Conservation (phyloP, 1,140 invertebrate species). For the Melanaphis sacchari region DNA sequence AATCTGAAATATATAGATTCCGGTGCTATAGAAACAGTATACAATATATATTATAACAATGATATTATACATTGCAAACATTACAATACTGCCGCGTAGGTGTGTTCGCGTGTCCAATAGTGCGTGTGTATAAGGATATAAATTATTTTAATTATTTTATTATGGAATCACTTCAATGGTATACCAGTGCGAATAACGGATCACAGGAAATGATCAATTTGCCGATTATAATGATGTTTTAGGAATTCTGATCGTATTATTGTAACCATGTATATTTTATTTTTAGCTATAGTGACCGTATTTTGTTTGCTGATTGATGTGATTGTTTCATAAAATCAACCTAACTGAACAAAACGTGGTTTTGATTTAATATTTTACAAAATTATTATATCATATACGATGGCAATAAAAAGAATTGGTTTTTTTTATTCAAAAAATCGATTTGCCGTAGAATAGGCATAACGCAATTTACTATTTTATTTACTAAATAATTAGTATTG, state of each 20-base stretch:
- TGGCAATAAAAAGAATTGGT: background rate
- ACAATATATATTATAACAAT: background rate
- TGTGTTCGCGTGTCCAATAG: background rate
- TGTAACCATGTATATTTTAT: background rate
- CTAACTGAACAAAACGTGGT: background rate
- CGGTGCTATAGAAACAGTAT: background rate
- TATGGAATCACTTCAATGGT: background rate
- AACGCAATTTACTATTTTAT: background rate
- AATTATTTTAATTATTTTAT: constrained; percentile 7
- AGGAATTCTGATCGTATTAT: background rate
- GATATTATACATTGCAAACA: background rate
- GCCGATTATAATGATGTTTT: background rate
- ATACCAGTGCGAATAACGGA: background rate
- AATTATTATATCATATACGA: background rate
- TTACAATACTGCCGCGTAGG: too few species aligned
- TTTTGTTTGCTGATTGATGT: background rate
- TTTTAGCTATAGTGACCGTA: background rate
- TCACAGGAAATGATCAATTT: background rate
- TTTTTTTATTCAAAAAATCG: too few species aligned
- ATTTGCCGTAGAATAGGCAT: too few species aligned
- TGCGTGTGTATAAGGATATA: background rate
- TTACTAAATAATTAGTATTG: background rate
- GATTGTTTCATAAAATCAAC: background rate
- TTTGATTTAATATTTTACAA: background rate
- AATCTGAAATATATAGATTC: background rate